Percentiles rank a stretch among this genome's conserved stretches.
phyloP scores from a whole-genome alignment of 1,140 invertebrate genomes.

The Venustaconcha ellipsiformis region DNA sequence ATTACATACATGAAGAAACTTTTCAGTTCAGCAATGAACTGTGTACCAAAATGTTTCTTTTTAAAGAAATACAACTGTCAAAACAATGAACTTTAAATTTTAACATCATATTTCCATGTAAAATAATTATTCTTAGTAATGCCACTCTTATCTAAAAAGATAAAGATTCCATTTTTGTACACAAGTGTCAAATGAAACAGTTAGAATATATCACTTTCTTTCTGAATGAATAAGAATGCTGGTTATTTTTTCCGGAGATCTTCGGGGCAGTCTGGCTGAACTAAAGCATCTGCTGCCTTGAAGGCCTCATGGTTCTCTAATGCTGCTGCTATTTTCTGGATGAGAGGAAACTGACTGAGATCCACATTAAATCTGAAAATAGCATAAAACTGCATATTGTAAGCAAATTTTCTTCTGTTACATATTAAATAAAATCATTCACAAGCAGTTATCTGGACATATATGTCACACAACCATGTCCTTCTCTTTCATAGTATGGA shows the following conservation, averaged over 20 bases:
- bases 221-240: no score
- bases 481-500: neutral
- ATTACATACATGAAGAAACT: no score
- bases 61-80: no score
- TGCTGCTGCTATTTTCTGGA: conserved; percentile 8
- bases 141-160: no score
- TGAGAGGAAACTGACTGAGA: conserved; percentile 84
- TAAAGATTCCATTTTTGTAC: no score
- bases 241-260: conserved; percentile 13
- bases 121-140: no score
- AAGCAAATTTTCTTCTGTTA: neutral
- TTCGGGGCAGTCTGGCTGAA: conserved; percentile 29
- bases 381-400: conserved; percentile 9
- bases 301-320: conserved; percentile 19
- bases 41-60: no score
- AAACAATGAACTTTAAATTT: no score
- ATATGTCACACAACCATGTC: neutral
- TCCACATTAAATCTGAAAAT: conserved; percentile 87
- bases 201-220: no score
- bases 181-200: no score
- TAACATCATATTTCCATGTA: no score
- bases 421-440: neutral
- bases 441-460: neutral
- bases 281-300: conserved; percentile 13
- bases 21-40: no score